phyloP scores from a whole-genome alignment of 2,888 invertebrate genomes.

The Nymphalis c-album region DNA sequence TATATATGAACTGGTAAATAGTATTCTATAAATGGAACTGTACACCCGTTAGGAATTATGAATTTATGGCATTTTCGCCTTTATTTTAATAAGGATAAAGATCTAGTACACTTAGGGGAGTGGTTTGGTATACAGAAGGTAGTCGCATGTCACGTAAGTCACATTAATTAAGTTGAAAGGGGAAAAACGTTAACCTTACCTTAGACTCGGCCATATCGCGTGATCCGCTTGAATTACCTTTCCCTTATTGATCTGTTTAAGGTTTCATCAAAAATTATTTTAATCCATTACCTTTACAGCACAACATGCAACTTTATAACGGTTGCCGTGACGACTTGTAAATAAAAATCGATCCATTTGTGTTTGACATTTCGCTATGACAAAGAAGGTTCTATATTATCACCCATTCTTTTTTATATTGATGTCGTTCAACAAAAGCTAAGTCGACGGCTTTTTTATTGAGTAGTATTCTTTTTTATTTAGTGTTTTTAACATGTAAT shows the following conservation, averaged over 20 bases:
- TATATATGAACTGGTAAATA: not conserved
- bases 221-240: slow-evolving; percentile 67
- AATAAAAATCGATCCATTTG: slow-evolving; percentile 56
- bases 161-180: slow-evolving; percentile 69
- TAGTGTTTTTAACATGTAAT: too few relatives aligned
- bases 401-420: not conserved
- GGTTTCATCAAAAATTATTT: slow-evolving; percentile 71
- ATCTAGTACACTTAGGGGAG: slow-evolving; percentile 5
- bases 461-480: too few relatives aligned
- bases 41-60: not conserved
- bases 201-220: slow-evolving; percentile 73
- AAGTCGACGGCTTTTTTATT: too few relatives aligned
- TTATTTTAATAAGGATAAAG: not conserved
- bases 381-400: not conserved
- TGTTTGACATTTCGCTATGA: slow-evolving; percentile 10
- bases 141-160: slow-evolving; percentile 61
- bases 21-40: slow-evolving; percentile 4
- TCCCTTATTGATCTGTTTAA: slow-evolving; percentile 70
- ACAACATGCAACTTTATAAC: slow-evolving; percentile 60
- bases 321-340: slow-evolving; percentile 59
- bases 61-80: not conserved
- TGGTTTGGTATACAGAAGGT: slow-evolving; percentile 23
- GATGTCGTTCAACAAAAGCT: too few relatives aligned
- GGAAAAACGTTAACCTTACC: slow-evolving; percentile 58
- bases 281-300: slow-evolving; percentile 65